phyloP scores from a whole-genome alignment of 2,797 vertebrate species.

The Sebastes flavidus region DNA sequence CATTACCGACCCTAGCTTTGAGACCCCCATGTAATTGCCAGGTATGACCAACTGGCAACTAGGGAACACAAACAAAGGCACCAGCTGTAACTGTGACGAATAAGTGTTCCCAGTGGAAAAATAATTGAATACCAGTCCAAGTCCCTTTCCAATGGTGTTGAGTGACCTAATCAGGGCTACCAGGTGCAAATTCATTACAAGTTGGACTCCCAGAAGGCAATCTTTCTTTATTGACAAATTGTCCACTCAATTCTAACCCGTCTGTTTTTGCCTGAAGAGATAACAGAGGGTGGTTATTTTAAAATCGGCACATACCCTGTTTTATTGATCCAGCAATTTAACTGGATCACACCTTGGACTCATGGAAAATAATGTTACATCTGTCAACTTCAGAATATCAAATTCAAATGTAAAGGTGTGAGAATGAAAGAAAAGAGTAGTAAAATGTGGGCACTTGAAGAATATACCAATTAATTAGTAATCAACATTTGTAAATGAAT shows the following conservation, averaged over 20 bases:
- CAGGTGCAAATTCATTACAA: conserved; percentile 36
- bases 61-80: background rate
- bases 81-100: conserved; percentile 1
- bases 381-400: background rate
- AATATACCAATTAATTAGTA: background rate
- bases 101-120: conserved; percentile 22
- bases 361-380: background rate
- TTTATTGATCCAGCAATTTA: conserved; percentile 4
- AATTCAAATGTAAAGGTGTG: background rate
- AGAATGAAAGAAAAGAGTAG: background rate
- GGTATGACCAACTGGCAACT: background rate
- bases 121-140: conserved; percentile 41
- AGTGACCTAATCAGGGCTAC: conserved; percentile 11
- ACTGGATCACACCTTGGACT: background rate
- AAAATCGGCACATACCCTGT: background rate
- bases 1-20: background rate
- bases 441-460: background rate
- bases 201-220: background rate
- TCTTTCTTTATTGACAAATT: conserved; percentile 25
- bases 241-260: conserved; percentile 1
- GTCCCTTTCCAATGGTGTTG: background rate
- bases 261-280: background rate
- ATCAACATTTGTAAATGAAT: background rate
- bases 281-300: conserved; percentile 5
- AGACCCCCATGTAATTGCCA: conserved; percentile 8